Conservation (phyloP, 2,888 invertebrate species). For the Frankliniella intonsa region DNA sequence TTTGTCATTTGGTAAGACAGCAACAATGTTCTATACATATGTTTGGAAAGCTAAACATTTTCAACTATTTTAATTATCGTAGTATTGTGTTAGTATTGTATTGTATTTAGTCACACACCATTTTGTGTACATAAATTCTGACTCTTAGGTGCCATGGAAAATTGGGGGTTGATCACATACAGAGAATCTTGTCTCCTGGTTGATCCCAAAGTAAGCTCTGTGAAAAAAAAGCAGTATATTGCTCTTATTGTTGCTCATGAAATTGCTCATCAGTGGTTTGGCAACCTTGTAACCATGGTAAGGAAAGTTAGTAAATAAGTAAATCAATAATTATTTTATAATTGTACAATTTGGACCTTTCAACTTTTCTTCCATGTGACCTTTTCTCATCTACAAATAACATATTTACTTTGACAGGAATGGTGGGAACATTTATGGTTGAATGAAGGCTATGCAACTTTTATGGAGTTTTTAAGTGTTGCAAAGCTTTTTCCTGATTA, state of each 20-base stretch:
- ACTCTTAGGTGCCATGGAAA: constrained; percentile 82
- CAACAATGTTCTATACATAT: too few species aligned
- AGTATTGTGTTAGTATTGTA: background rate
- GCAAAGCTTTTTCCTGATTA: constrained; percentile 90
- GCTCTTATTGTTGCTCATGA: constrained; percentile 89
- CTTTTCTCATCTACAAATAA: background rate
- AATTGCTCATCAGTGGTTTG: constrained; percentile 97
- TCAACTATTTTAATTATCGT: background rate
- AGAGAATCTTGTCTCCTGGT: constrained; percentile 86
- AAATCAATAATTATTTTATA: constrained; percentile 28
- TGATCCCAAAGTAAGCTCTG: constrained; percentile 85
- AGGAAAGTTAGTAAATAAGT: background rate
- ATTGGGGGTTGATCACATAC: constrained; percentile 92
- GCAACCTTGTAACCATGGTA: constrained; percentile 93
- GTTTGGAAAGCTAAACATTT: too few species aligned
- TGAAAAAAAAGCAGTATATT: constrained; percentile 76
- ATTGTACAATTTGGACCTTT: background rate
- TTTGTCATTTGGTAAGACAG: constrained; percentile 67
- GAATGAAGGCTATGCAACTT: constrained; percentile 94
- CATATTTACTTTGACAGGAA: constrained; percentile 51
- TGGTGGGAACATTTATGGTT: constrained; percentile 98
- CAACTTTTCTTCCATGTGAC: background rate
- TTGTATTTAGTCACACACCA: background rate
- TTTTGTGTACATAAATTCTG: background rate
- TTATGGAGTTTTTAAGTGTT: constrained; percentile 92